These are phyloP conservation scores for Bombus ignitus DNA, from an alignment of 1,140 invertebrate species.

Conservation along the genomic window DNA sequence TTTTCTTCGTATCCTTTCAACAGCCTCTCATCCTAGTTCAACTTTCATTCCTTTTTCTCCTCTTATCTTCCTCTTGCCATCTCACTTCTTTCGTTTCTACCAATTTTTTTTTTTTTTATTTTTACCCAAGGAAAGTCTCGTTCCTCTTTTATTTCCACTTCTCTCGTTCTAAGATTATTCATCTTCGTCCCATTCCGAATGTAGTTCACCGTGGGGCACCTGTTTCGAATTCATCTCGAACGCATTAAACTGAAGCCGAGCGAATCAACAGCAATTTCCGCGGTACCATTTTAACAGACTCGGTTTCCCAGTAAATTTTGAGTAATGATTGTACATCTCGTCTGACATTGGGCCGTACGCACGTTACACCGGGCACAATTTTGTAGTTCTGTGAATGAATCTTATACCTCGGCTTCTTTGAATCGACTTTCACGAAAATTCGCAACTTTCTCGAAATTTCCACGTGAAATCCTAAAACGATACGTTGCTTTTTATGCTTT, in stretches of 20 bases:
- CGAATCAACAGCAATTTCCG: constrained; percentile 38
- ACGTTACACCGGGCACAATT: neutral
- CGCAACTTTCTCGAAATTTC: too few species aligned
- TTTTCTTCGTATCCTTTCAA: too few species aligned
- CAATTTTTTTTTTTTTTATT: neutral
- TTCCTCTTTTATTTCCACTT: neutral
- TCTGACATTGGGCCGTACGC: neutral
- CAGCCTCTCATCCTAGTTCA: too few species aligned
- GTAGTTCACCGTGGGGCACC: neutral
- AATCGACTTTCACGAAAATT: too few species aligned
- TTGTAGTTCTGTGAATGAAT: constrained; percentile 28
- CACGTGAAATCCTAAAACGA: neutral
- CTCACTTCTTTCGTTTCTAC: too few species aligned
- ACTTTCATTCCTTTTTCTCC: too few species aligned
- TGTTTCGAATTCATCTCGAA: constrained; percentile 25
- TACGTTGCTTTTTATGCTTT: neutral
- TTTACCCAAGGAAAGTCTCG: too few species aligned
- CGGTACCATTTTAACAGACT: neutral
- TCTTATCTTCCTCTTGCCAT: too few species aligned
- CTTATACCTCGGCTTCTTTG: neutral
- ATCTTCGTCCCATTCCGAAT: neutral
- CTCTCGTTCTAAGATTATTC: constrained; percentile 15
- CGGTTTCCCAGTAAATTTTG: constrained; percentile 10
- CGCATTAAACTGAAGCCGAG: constrained; percentile 25
- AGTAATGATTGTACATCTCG: constrained; percentile 6